Base-by-base conservation (phyloP, 1,140 invertebrate genomes). In the Muscidifurax raptorellus region DNA sequence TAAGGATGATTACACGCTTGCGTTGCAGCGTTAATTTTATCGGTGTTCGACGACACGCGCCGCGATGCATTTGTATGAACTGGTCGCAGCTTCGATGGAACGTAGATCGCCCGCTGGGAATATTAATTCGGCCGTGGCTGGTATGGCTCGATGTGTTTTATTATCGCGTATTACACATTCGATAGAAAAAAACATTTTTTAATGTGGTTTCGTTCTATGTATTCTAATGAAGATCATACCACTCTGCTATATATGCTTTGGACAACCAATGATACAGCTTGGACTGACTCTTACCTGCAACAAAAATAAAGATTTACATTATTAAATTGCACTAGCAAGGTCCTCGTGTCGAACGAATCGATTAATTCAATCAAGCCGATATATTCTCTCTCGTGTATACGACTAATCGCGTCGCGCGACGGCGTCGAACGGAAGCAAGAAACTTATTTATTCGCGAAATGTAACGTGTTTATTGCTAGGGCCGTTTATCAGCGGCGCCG, bases 251-350 rank as follows among this genome's bases (percentile, higher is more conserved):
- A n/a, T n/a, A n/a, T 52, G 47, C 15, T 2, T 52, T 12, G 15
- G 47, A 18, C 18, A 40, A 40, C 7, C 7, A 13, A 1, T 47
- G 22, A 59, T 18, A 18, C 15, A 59, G 36, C 25, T 36, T 25
- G 1, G 27, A 78, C 15, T 40, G 6, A 67, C 25, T 40, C 77
- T 67, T 67, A 79, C 77, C 77, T 79, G 77, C 2, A 79, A 79
- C 52, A 79, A 25, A 79, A 79, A 67, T 2, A 36, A 66, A 66
- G 15, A 66, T 47, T 2, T 9, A 32, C 10, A 28, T 77, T 28
- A 52, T n/a, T 30, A 25, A 77, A 52, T 28, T 12, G 36, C 44
- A 12, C 13, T 47, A 0, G 10, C 44, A 47, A 47, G 5, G 4
- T 7, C 32, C 36, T 40, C 36, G 36, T 0, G 36, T 40, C 36